phyloP scores from a whole-genome alignment of 1,140 invertebrate genomes.

The Drosophila takahashii region DNA sequence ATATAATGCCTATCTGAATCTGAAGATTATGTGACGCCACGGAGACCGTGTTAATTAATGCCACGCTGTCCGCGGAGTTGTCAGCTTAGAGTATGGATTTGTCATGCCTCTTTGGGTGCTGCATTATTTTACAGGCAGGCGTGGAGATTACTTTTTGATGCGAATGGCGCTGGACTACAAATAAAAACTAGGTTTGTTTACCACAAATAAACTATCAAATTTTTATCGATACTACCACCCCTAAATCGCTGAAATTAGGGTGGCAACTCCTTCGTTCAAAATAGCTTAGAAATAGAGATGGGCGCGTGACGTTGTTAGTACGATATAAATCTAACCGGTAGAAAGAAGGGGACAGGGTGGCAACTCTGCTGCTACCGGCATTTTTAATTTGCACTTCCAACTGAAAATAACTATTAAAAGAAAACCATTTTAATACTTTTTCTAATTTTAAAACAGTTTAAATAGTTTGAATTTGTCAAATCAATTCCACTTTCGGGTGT shows the following conservation, averaged over 20 bases:
- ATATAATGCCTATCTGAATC: conserved; percentile 43
- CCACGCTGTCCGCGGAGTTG: conserved; percentile 32
- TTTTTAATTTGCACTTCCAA: not conserved
- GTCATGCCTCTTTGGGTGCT: conserved; percentile 25
- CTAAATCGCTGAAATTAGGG: too few relatives aligned
- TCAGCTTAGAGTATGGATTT: not conserved
- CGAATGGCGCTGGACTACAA: not conserved
- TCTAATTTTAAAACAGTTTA: too few relatives aligned
- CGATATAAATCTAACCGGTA: too few relatives aligned
- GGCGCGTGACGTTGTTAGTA: not conserved
- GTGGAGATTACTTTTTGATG: not conserved
- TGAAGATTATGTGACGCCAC: conserved; percentile 23
- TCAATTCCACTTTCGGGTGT: not conserved
- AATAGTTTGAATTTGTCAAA: too few relatives aligned
- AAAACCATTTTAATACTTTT: too few relatives aligned
- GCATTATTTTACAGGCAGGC: not conserved
- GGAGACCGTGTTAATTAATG: conserved; percentile 22
- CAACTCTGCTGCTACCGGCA: not conserved
- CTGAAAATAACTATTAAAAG: too few relatives aligned
- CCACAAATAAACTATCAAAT: conserved; percentile 12
- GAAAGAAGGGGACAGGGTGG: not conserved
- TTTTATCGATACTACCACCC: too few relatives aligned
- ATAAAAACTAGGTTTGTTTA: conserved; percentile 1
- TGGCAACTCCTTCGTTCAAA: too few relatives aligned
- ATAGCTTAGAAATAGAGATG: conserved; percentile 1